phyloP scores from a whole-genome alignment of 1,140 invertebrate genomes.

The Drosophila seguyi region DNA sequence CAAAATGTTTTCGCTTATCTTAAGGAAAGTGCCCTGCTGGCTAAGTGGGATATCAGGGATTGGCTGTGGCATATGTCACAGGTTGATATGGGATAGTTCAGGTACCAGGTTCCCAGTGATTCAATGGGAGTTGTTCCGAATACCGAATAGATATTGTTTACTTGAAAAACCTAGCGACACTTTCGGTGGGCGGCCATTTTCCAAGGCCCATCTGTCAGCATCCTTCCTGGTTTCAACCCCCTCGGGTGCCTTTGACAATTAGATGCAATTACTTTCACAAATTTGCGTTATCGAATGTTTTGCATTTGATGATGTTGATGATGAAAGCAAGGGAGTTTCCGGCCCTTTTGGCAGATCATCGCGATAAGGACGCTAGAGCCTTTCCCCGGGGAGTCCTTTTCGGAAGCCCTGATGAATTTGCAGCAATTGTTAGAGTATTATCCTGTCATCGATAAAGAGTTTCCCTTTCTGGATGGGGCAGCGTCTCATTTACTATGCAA shows the following conservation, averaged over 20 bases:
- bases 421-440: constrained; percentile 60
- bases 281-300: constrained; percentile 49
- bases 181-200: constrained; percentile 36
- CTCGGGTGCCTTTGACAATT: constrained; percentile 43
- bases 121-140: constrained; percentile 3
- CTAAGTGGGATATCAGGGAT: constrained; percentile 35
- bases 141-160: constrained; percentile 21
- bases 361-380: constrained; percentile 29
- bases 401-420: constrained; percentile 29
- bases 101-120: constrained; percentile 14
- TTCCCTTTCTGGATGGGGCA: constrained; percentile 14
- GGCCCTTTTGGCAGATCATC: constrained; percentile 31
- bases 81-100: constrained; percentile 36
- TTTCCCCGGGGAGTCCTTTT: constrained; percentile 45
- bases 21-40: constrained; percentile 24
- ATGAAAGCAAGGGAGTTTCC: constrained; percentile 34
- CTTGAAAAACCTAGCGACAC: constrained; percentile 5
- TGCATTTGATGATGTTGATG: constrained; percentile 38
- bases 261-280: constrained; percentile 68
- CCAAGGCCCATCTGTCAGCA: constrained; percentile 47
- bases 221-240: constrained; percentile 28
- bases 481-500: constrained; percentile 53
- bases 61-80: constrained; percentile 48
- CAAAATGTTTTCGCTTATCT: constrained; percentile 69
- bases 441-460: constrained; percentile 47